These are phyloP conservation scores for Zaprionus camerounensis DNA, from an alignment of 1,140 invertebrate genomes.

Conservation along the genomic window DNA sequence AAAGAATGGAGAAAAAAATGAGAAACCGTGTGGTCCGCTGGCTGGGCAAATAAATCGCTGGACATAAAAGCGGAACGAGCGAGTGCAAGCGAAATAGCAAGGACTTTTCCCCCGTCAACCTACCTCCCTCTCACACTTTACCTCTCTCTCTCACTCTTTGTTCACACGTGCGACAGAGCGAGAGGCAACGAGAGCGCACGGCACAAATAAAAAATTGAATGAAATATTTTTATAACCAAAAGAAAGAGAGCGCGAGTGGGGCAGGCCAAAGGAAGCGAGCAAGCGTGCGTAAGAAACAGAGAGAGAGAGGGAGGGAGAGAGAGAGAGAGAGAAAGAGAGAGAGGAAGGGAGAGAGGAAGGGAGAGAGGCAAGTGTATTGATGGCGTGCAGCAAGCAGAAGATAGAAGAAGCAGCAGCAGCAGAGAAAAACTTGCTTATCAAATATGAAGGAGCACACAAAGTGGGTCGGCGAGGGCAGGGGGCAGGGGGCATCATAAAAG, in stretches of 20 bases:
- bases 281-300: conserved; percentile 10
- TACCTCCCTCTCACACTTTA: neutral
- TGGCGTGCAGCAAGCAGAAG: conserved; percentile 72
- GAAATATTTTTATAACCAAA: conserved; percentile 81
- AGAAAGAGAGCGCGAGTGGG: conserved; percentile 18
- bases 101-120: neutral
- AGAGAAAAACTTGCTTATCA: conserved; percentile 74
- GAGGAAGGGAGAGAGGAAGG: neutral
- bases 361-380: conserved; percentile 67
- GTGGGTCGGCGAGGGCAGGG: conserved; percentile 45
- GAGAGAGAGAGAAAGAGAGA: too few relatives aligned
- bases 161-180: conserved; percentile 33
- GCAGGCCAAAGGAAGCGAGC: conserved; percentile 14
- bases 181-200: conserved; percentile 41
- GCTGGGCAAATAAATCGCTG: conserved; percentile 76
- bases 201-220: conserved; percentile 79
- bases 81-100: conserved; percentile 57
- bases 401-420: conserved; percentile 12
- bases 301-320: conserved; percentile 1
- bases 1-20: conserved; percentile 63
- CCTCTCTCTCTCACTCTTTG: neutral
- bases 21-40: conserved; percentile 70
- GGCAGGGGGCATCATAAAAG: conserved; percentile 66
- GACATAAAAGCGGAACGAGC: conserved; percentile 56
- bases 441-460: conserved; percentile 77